These are phyloP conservation scores for Troides oblongomaculatus DNA, from an alignment of 2,888 invertebrate species.

Conservation along the genomic window DNA sequence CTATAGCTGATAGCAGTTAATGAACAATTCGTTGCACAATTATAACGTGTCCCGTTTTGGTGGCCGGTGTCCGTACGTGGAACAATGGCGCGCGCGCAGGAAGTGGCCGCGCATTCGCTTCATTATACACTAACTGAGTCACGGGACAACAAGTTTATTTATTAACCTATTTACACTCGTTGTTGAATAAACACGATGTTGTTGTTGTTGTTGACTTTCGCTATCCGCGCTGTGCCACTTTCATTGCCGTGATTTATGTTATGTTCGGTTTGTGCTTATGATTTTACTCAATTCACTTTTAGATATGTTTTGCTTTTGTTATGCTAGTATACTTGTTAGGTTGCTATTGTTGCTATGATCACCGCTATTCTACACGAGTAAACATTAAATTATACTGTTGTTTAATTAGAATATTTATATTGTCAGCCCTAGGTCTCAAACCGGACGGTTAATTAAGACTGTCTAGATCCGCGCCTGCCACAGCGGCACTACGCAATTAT, in stretches of 20 bases:
- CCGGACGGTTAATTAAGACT: slow-evolving; percentile 34
- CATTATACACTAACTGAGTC: slow-evolving; percentile 45
- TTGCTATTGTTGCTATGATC: neutral
- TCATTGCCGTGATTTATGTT: slow-evolving; percentile 5
- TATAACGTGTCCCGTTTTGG: slow-evolving; percentile 14
- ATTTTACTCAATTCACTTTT: neutral
- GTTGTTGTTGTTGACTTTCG: slow-evolving; percentile 34
- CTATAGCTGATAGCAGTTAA: neutral
- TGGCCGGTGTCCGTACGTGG: slow-evolving; percentile 16
- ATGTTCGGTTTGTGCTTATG: neutral
- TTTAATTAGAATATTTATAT: neutral
- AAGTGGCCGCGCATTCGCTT: slow-evolving; percentile 47
- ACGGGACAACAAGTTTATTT: slow-evolving; percentile 48
- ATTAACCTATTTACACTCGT: slow-evolving; percentile 45
- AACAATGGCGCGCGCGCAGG: slow-evolving; percentile 45
- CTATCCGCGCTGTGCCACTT: slow-evolving; percentile 31
- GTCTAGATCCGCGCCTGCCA: slow-evolving; percentile 37
- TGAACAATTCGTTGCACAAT: slow-evolving; percentile 8
- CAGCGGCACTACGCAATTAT: slow-evolving; percentile 51
- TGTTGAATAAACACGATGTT: slow-evolving; percentile 30
- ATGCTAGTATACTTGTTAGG: no score
- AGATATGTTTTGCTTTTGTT: neutral
- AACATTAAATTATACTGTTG: neutral
- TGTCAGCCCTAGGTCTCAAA: slow-evolving; percentile 26
- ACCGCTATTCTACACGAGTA: neutral